Evolutionary conservation across 2,113 vertebrate species (phyloP).

Genomic region (Peromyscus leucopus): DNA sequence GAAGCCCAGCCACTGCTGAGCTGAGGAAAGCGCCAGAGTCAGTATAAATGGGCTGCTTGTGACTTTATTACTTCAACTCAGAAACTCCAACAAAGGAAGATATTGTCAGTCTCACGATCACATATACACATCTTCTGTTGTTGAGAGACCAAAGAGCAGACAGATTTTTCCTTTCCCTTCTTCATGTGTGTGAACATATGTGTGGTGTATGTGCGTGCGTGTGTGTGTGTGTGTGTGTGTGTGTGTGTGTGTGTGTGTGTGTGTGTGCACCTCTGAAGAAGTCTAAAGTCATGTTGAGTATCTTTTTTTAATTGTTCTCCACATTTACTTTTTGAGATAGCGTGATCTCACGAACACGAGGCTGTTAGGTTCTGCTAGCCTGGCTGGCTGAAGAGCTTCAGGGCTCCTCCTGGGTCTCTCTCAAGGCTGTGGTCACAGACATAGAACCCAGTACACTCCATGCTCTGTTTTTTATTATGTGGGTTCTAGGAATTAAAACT

Average conservation of each 20-base stretch:
- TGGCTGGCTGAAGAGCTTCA: neutral
- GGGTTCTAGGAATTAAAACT: neutral
- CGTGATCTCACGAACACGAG: neutral
- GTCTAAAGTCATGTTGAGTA: neutral
- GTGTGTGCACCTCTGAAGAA: neutral
- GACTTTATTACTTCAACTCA: slow-evolving; percentile 20
- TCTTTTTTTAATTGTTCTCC: neutral
- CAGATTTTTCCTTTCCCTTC: neutral
- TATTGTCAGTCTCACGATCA: neutral
- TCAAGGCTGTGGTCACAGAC: neutral
- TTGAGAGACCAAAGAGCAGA: neutral
- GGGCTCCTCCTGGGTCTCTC: neutral
- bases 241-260: neutral
- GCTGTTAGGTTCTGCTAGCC: neutral
- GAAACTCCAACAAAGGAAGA: slow-evolving; percentile 13
- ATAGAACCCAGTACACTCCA: neutral
- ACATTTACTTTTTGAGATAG: neutral
- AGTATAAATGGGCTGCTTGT: neutral
- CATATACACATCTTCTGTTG: neutral
- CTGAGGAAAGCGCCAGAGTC: neutral
- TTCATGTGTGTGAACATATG: neutral
- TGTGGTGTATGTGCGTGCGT: neutral
- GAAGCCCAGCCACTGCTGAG: neutral
- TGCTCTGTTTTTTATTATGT: neutral
- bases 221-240: neutral